phyloP scores from a whole-genome alignment of 2,113 vertebrate species.

The Oenanthe melanoleuca region DNA sequence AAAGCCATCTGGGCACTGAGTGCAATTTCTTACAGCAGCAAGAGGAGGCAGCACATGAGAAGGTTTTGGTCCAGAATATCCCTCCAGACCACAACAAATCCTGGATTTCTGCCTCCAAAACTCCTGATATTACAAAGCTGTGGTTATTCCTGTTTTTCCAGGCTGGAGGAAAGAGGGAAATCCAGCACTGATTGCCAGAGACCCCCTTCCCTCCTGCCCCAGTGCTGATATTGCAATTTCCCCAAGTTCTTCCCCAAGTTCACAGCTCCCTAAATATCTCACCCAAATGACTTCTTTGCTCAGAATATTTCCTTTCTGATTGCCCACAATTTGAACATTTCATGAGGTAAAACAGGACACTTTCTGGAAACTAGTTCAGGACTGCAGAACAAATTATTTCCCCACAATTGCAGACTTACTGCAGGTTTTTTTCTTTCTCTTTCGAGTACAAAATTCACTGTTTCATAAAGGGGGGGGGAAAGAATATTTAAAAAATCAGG shows the following conservation, averaged over 20 bases:
- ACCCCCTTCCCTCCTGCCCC: background rate
- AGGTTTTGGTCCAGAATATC: background rate
- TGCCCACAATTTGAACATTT: background rate
- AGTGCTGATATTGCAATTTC: background rate
- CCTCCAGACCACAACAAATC: background rate
- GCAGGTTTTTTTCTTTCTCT: background rate
- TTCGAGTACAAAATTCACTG: background rate
- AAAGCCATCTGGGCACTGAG: background rate
- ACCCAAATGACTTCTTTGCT: background rate
- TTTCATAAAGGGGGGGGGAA: background rate
- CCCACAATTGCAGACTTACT: background rate
- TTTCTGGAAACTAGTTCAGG: background rate
- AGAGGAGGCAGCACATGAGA: background rate
- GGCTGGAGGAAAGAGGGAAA: background rate
- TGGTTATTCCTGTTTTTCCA: background rate
- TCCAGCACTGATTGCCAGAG: background rate
- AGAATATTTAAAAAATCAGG: background rate
- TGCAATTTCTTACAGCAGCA: background rate
- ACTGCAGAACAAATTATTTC: background rate
- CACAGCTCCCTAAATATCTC: background rate
- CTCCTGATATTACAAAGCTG: rapidly evolving
- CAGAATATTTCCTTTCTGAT: background rate
- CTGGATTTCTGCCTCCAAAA: background rate
- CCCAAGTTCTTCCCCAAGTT: background rate
- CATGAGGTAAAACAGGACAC: background rate